Conservation (phyloP, 2,888 invertebrate genomes). For the Drepana falcataria region DNA sequence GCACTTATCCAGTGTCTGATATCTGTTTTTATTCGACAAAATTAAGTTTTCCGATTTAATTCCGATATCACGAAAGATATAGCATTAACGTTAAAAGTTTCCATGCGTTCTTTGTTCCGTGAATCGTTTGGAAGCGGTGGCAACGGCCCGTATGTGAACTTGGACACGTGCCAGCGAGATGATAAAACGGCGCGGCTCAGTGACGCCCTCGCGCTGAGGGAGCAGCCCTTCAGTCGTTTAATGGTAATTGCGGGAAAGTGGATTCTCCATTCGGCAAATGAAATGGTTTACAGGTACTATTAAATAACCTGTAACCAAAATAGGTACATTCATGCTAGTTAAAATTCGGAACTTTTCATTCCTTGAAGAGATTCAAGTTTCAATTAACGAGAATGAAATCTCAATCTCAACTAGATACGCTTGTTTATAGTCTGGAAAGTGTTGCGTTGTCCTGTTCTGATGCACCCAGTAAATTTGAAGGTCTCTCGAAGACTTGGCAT, state of each 20-base stretch:
- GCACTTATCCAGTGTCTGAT: too few relatives aligned
- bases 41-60: slow-evolving; percentile 2
- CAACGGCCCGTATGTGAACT: slow-evolving; percentile 43
- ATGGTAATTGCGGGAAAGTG: slow-evolving; percentile 17
- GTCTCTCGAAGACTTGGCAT: slow-evolving; percentile 36
- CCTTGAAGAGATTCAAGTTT: too few relatives aligned
- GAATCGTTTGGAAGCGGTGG: slow-evolving; percentile 34
- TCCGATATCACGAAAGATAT: slow-evolving; percentile 8
- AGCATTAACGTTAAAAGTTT: slow-evolving; percentile 22
- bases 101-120: slow-evolving; percentile 42
- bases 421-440: slow-evolving; percentile 7
- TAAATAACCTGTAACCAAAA: background rate
- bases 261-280: slow-evolving; percentile 18
- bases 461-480: slow-evolving; percentile 25
- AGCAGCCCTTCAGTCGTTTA: slow-evolving; percentile 21
- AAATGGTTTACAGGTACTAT: slow-evolving; percentile 5
- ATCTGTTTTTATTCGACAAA: too few relatives aligned
- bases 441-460: slow-evolving; percentile 11
- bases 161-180: slow-evolving; percentile 28
- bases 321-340: too few relatives aligned
- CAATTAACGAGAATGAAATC: too few relatives aligned
- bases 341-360: too few relatives aligned
- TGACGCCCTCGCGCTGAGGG: slow-evolving; percentile 16
- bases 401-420: too few relatives aligned
- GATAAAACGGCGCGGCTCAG: slow-evolving; percentile 19